phyloP scores from a whole-genome alignment of 1,140 invertebrate genomes.

The Habropoda laboriosa region DNA sequence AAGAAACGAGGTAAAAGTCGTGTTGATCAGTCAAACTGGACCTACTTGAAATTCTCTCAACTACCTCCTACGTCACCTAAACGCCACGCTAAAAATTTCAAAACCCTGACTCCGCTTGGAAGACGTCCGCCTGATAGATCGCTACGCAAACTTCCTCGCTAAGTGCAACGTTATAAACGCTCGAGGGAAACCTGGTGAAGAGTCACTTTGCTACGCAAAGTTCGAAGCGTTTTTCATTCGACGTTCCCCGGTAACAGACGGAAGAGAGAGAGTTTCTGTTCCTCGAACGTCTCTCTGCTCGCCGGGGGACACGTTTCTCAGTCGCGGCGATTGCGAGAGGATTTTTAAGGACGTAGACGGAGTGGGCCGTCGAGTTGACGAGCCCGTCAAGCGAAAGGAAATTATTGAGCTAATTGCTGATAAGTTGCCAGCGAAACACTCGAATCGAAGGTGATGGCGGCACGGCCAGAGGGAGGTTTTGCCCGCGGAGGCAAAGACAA shows the following conservation, averaged over 20 bases:
- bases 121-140: constrained; percentile 1
- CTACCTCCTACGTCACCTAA: too few species aligned
- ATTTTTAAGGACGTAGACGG: constrained; percentile 50
- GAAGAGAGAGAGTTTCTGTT: too few species aligned
- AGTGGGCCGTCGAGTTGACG: constrained; percentile 58
- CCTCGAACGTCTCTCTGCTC: not conserved
- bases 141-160: constrained; percentile 9
- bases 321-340: constrained; percentile 6
- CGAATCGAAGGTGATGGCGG: constrained; percentile 55
- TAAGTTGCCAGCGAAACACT: constrained; percentile 74
- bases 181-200: not conserved
- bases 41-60: too few species aligned
- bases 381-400: constrained; percentile 69
- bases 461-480: not conserved
- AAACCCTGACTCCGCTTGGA: not conserved
- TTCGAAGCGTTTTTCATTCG: constrained; percentile 6
- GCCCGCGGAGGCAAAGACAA: constrained; percentile 35
- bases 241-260: too few species aligned
- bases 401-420: constrained; percentile 79
- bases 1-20: too few species aligned
- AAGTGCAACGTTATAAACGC: constrained; percentile 29
- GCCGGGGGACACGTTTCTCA: not conserved
- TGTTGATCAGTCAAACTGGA: too few species aligned
- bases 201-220: not conserved
- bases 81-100: not conserved